These are phyloP conservation scores for Colletes latitarsis DNA, from an alignment of 1,140 invertebrate genomes.

Conservation along the genomic window DNA sequence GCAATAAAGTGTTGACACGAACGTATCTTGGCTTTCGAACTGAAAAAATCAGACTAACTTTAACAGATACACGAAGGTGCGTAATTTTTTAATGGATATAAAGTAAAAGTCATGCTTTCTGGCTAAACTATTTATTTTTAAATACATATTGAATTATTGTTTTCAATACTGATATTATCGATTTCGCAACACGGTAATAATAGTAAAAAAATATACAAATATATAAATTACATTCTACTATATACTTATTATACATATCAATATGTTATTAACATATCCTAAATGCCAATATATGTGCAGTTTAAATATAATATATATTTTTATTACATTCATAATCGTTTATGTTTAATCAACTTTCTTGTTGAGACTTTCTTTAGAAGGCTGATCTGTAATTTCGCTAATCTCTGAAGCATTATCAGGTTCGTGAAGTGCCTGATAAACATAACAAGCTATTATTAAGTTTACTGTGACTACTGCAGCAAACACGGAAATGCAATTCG, in stretches of 20 bases:
- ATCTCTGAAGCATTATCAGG: conserved; percentile 77
- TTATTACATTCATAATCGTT: conserved; percentile 14
- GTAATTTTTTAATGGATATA: conserved; percentile 12
- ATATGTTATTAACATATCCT: conserved; percentile 29
- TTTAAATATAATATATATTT: conserved; percentile 16
- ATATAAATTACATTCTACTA: conserved; percentile 22
- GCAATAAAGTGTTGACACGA: conserved; percentile 91
- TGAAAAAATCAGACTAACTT: conserved; percentile 61
- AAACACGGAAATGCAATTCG: conserved; percentile 88
- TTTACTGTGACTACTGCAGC: conserved; percentile 89
- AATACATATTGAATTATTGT: conserved; percentile 37
- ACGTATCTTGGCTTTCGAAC: conserved; percentile 90
- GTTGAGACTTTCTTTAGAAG: conserved; percentile 50
- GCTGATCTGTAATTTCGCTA: conserved; percentile 11
- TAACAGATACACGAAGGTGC: not conserved
- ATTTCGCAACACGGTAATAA: conserved; percentile 1
- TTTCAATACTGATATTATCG: conserved; percentile 23
- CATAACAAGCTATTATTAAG: conserved; percentile 88
- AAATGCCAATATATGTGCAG: not conserved
- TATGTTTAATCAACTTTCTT: conserved; percentile 56
- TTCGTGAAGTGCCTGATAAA: conserved; percentile 89
- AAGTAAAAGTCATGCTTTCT: conserved; percentile 45
- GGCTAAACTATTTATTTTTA: conserved; percentile 45
- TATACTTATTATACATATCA: conserved; percentile 27
- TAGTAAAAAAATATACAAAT: conserved; percentile 37